Evolutionary conservation across 1,140 invertebrate genomes (phyloP).

Genomic region (Chironomus tepperi): DNA sequence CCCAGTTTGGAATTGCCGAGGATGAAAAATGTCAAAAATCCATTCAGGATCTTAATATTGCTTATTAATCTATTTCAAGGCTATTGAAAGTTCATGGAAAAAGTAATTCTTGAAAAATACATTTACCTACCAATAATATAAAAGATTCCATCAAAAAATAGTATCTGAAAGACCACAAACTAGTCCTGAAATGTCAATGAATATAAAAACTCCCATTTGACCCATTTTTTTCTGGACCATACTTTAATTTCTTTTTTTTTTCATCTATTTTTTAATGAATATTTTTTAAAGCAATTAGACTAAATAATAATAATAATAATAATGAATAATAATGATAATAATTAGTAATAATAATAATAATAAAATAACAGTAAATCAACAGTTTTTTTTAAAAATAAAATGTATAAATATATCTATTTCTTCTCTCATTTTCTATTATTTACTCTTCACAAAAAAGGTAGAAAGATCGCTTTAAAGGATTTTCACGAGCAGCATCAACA

Average conservation of each 20-base stretch:
- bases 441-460: neutral
- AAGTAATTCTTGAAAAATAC: too few species aligned
- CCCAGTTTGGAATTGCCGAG: too few species aligned
- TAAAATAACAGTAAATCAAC: neutral
- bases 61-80: too few species aligned
- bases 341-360: neutral
- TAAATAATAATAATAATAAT: neutral
- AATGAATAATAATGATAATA: neutral
- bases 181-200: too few species aligned
- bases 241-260: neutral
- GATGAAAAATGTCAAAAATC: too few species aligned
- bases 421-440: slow-evolving; percentile 14
- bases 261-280: neutral
- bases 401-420: neutral
- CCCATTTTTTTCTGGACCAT: neutral
- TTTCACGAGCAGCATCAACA: slow-evolving; percentile 5
- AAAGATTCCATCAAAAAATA: too few species aligned
- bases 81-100: too few species aligned
- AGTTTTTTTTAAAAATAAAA: neutral
- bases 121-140: too few species aligned
- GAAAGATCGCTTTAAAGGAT: neutral
- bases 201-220: too few species aligned
- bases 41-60: too few species aligned
- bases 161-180: too few species aligned
- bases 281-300: neutral